These are phyloP conservation scores for Sus scrofa DNA, from an alignment of 2,113 vertebrate genomes.

Conservation along the genomic window DNA sequence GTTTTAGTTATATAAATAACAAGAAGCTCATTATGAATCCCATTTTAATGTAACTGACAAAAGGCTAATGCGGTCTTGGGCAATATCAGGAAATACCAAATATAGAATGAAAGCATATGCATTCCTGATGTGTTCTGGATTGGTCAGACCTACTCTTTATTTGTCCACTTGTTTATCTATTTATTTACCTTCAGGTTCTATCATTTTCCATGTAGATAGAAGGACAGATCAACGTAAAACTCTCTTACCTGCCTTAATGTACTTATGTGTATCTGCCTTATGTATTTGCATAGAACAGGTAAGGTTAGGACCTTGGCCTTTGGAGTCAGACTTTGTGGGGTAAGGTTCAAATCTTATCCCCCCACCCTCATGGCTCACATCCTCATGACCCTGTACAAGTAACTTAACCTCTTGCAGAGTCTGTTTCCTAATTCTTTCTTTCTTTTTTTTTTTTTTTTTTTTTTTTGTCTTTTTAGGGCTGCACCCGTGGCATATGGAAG, in stretches of 20 bases:
- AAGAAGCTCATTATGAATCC: background rate
- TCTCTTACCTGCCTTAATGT: background rate
- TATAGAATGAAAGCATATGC: background rate
- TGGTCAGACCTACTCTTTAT: background rate
- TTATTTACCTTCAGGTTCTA: background rate
- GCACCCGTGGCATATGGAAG: no score
- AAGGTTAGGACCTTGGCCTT: background rate
- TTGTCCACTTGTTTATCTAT: background rate
- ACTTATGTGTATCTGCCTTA: background rate
- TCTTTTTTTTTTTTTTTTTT: no score
- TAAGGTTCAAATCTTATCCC: background rate
- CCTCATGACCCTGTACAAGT: background rate
- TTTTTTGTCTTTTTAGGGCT: no score
- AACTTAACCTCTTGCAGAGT: conserved; percentile 12
- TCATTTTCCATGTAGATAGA: background rate
- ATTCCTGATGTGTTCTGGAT: background rate
- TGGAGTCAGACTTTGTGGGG: background rate
- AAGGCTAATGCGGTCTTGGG: background rate
- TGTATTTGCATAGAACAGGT: background rate
- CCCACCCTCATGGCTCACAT: background rate
- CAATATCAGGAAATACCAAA: background rate
- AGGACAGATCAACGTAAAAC: background rate
- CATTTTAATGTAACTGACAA: conserved; percentile 10
- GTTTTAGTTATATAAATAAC: conserved; percentile 11
- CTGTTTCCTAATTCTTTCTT: background rate